Evolutionary conservation across 2,888 invertebrate genomes (phyloP).

Genomic region (Baccha elongata): DNA sequence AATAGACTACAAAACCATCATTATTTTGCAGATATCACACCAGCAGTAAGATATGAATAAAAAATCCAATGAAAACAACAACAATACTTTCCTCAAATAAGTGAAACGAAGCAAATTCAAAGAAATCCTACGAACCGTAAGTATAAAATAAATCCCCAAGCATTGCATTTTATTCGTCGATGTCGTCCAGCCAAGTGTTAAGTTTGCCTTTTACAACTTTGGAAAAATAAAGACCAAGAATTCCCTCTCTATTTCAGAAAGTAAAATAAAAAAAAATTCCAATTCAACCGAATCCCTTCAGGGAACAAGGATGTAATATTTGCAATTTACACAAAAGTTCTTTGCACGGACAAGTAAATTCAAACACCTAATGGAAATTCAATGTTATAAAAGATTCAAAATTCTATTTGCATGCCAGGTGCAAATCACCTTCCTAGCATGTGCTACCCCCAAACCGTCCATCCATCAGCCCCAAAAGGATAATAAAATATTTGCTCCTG

Average conservation of each 20-base stretch:
- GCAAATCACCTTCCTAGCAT: neutral
- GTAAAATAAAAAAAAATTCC: neutral
- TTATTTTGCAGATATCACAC: too few species aligned
- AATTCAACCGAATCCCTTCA: neutral
- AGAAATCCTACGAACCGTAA: slow-evolving; percentile 44
- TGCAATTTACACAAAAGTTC: slow-evolving; percentile 50
- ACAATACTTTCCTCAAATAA: too few species aligned
- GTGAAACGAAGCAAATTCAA: slow-evolving; percentile 61
- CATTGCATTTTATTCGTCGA: slow-evolving; percentile 3
- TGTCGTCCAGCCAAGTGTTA: slow-evolving; percentile 57
- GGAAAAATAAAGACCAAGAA: neutral
- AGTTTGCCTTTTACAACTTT: slow-evolving; percentile 3
- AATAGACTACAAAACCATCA: too few species aligned
- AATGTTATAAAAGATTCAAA: slow-evolving; percentile 33
- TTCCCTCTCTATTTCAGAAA: neutral
- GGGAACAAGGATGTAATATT: slow-evolving; percentile 18
- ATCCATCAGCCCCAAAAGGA: neutral
- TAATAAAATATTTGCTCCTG: slow-evolving; percentile 26
- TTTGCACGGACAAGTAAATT: slow-evolving; percentile 44
- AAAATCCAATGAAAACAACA: too few species aligned
- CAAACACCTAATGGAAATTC: slow-evolving; percentile 47
- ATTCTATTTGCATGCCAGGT: slow-evolving; percentile 37
- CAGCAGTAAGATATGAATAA: too few species aligned
- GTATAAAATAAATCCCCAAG: slow-evolving; percentile 42
- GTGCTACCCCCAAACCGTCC: neutral